Conservation (phyloP, 1,140 invertebrate species). For the Ceratosolen solmsi region DNA sequence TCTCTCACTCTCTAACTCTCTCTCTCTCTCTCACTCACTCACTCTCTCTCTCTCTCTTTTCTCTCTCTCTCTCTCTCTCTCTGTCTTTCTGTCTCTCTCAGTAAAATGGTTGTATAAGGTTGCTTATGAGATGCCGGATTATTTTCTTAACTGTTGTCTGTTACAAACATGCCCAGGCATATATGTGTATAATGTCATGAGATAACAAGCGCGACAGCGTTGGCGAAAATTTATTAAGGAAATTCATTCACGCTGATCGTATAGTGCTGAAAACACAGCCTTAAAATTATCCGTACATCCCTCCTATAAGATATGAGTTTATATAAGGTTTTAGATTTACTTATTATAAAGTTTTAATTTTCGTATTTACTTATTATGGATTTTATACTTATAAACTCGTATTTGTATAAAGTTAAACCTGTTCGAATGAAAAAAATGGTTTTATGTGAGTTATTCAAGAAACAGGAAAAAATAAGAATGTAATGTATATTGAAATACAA, state of each 20-base stretch:
- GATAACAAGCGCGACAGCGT: too few species aligned
- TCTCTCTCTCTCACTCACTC: not conserved
- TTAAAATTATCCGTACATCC: not conserved
- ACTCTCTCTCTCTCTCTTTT: not conserved
- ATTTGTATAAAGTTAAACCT: too few species aligned
- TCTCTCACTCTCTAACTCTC: not conserved
- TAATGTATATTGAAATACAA: not conserved
- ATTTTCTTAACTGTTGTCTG: constrained; percentile 61
- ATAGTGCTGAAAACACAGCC: not conserved
- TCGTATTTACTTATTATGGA: too few species aligned
- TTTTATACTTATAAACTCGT: too few species aligned
- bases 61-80: constrained; percentile 53
- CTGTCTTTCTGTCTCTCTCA: constrained; percentile 14
- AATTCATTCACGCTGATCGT: not conserved
- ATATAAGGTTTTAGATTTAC: not conserved
- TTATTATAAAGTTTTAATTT: too few species aligned
- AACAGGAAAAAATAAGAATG: too few species aligned
- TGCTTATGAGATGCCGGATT: constrained; percentile 59
- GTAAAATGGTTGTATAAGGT: constrained; percentile 29
- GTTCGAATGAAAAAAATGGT: too few species aligned
- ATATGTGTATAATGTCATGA: not conserved
- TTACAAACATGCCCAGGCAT: not conserved
- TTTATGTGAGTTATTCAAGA: too few species aligned
- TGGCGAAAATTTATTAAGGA: not conserved
- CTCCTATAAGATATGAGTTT: not conserved